Base-by-base conservation (phyloP, 2,113 vertebrate genomes). In the Chelonoidis abingdonii region DNA sequence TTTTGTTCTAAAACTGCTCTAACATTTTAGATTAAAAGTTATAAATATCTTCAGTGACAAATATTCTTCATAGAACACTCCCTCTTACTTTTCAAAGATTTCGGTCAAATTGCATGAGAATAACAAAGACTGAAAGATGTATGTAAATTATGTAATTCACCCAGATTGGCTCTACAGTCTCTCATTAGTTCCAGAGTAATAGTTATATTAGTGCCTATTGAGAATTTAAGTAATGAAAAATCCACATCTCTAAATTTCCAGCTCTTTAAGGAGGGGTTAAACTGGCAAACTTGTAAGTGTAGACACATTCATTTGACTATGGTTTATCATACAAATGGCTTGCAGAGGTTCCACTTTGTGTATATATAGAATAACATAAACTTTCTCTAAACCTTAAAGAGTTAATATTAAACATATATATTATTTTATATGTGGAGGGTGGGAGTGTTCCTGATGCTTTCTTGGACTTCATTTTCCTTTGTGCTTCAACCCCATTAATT, bases 1-100 rank as follows among this genome's bases (percentile, higher is more conserved):
- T 80, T 59, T 79, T 41, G 35, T 57, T 83, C 78, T 94, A 94
- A 95, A 97, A 31, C 57, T 95, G 3, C 93, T 56, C 85, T 95
- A 81, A 57, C 81, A 81, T 86, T 49, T 21, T 83, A 95, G 83
- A 62, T 86, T 24, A 84, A 17, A 75, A 80, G 52, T 95, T 88
- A 72, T 54, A 92, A 95, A 94, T 93, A 89, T 57, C 93, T 91
- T 79, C 52, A 84, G 86, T 94, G 83, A 94, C 41, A 94, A 82
- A 56, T 86, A 56, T 5, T 16, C 90, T 56, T 96, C 69, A 93
- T 80, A 89, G 94, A 96, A 17, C 12, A 11, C 7, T 41, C 88
- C 6, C 14, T 91, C 44, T 89, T 78, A 54, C 76, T 69, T 90
- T 79, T 84, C 38, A 90, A 95, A 35, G 5, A 8, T 89, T 89